Conservation (phyloP, 2,797 vertebrate species). For the Siniperca undulata region DNA sequence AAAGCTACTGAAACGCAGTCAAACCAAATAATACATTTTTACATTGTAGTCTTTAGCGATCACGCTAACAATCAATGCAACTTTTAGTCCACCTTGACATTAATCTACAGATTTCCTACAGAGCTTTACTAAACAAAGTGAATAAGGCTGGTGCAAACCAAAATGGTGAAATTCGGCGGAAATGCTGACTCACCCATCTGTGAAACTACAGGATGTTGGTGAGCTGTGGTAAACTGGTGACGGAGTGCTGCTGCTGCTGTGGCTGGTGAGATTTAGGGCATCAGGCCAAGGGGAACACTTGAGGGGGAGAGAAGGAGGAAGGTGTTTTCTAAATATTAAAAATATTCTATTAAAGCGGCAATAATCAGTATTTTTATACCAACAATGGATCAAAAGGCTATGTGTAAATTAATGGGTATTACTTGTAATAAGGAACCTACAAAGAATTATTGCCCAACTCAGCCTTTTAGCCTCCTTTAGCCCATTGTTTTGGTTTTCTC, state of each 20-base stretch:
- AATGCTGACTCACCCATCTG: conserved; percentile 88
- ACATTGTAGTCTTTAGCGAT: no score
- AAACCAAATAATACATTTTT: not conserved
- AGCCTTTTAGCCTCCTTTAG: not conserved
- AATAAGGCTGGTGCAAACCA: no score
- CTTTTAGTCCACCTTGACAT: not conserved
- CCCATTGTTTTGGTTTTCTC: not conserved
- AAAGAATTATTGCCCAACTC: not conserved
- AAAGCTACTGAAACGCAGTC: not conserved
- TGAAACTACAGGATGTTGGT: conserved; percentile 88
- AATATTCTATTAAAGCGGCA: not conserved
- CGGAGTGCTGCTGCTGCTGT: conserved; percentile 83
- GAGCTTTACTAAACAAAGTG: not conserved
- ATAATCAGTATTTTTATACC: not conserved
- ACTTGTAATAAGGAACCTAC: not conserved
- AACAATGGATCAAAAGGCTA: not conserved
- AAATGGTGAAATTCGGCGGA: not conserved
- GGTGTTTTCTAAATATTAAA: not conserved
- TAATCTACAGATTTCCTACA: not conserved
- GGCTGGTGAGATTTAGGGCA: conserved; percentile 84
- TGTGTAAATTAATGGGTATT: not conserved
- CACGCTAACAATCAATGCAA: not conserved
- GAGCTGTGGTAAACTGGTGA: conserved; percentile 93
- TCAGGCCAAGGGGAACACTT: conserved; percentile 97
- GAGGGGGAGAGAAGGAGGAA: not conserved